A percentile compares a stretch with the other conserved stretches of the same genome.
These are phyloP conservation scores for Thunnus maccoyii DNA, from an alignment of 2,113 vertebrate genomes.

Conservation along the genomic window DNA sequence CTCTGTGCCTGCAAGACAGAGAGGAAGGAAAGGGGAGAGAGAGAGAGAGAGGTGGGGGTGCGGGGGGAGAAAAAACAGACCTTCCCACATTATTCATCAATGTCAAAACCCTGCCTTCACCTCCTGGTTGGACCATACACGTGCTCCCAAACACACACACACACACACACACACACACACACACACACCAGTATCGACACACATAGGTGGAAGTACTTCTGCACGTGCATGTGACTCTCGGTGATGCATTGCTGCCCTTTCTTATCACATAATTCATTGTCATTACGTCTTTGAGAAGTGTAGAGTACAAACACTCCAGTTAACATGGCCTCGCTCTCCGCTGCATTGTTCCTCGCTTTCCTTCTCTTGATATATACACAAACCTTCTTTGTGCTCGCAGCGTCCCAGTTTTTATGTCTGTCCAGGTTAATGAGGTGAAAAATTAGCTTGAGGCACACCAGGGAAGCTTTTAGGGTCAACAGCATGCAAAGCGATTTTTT, in stretches of 20 bases:
- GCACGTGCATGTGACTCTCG: not conserved
- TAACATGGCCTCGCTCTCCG: slow-evolving; percentile 4
- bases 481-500: slow-evolving; percentile 60
- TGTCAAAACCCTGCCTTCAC: slow-evolving; percentile 60
- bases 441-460: slow-evolving; percentile 69
- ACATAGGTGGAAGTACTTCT: slow-evolving; percentile 5
- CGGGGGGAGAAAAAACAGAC: not conserved
- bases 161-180: no score
- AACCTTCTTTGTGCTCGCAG: slow-evolving; percentile 63
- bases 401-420: slow-evolving; percentile 69
- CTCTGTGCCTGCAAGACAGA: slow-evolving; percentile 67
- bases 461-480: slow-evolving; percentile 66
- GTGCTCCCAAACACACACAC: not conserved
- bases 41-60: not conserved
- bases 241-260: slow-evolving; percentile 32
- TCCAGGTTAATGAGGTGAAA: slow-evolving; percentile 76
- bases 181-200: slow-evolving; percentile 6
- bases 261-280: slow-evolving; percentile 29
- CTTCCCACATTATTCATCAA: slow-evolving; percentile 67
- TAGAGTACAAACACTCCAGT: not conserved
- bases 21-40: slow-evolving; percentile 44
- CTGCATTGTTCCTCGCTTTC: slow-evolving; percentile 23
- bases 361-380: slow-evolving; percentile 43
- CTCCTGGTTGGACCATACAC: slow-evolving; percentile 34
- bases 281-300: slow-evolving; percentile 25